Evolutionary conservation across 2,888 invertebrate genomes (phyloP).

Genomic region (Philereme transversata): DNA sequence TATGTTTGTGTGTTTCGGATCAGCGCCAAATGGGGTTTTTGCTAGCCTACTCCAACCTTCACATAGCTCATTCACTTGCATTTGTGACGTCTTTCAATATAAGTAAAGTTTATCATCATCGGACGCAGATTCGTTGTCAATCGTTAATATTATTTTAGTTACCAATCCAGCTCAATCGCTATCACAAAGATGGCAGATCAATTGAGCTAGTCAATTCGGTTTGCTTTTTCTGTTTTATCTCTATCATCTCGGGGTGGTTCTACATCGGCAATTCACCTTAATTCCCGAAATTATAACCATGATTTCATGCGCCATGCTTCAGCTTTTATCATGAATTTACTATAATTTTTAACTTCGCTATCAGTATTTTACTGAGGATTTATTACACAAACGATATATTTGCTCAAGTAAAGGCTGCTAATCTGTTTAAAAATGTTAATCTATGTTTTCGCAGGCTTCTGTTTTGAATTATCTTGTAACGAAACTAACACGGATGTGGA

Average conservation of each 20-base stretch:
- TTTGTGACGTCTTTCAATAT: too few relatives aligned
- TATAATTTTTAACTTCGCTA: conserved; percentile 38
- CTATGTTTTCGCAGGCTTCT: conserved; percentile 11
- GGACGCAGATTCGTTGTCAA: too few relatives aligned
- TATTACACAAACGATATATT: conserved; percentile 12
- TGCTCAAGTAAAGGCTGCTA: not conserved
- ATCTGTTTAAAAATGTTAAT: conserved; percentile 1
- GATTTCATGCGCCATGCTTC: conserved; percentile 20
- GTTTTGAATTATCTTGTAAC: conserved; percentile 13
- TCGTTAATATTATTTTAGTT: too few relatives aligned
- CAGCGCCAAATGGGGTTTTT: conserved; percentile 34
- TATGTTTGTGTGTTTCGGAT: conserved; percentile 32
- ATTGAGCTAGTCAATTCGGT: too few relatives aligned
- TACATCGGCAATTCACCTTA: conserved; percentile 19
- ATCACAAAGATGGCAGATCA: too few relatives aligned
- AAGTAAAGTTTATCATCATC: too few relatives aligned
- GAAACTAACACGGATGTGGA: conserved; percentile 9
- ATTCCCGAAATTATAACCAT: conserved; percentile 20
- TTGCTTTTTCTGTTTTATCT: too few relatives aligned
- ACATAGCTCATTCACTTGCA: too few relatives aligned
- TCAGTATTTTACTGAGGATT: conserved; percentile 37
- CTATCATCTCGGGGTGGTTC: not conserved
- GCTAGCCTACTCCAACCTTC: conserved; percentile 1
- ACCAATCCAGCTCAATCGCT: too few relatives aligned
- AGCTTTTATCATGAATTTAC: conserved; percentile 32